phyloP scores from a whole-genome alignment of 2,113 vertebrate species.

The Hyperopisus bebe region DNA sequence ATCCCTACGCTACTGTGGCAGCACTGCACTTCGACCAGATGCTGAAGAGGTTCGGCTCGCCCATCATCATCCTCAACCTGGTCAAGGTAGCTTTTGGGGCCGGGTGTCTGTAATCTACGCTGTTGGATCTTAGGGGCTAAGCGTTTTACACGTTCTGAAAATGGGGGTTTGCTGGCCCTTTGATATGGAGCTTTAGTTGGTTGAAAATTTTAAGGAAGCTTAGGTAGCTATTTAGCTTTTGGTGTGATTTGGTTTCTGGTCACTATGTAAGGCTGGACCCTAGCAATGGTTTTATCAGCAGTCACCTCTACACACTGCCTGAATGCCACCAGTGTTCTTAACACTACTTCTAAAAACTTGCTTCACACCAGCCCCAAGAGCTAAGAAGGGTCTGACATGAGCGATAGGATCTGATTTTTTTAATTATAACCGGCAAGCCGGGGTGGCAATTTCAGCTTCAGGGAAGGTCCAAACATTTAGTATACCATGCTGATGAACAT shows the following conservation, averaged over 20 bases:
- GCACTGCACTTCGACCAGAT: slow-evolving; percentile 97
- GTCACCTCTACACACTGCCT: neutral
- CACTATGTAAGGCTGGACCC: neutral
- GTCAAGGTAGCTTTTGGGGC: slow-evolving; percentile 75
- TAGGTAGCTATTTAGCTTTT: neutral
- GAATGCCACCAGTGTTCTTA: neutral
- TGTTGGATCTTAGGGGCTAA: neutral
- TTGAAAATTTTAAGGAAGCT: neutral
- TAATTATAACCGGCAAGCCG: neutral
- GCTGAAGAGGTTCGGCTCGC: slow-evolving; percentile 94
- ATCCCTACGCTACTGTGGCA: slow-evolving; percentile 86
- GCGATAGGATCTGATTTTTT: neutral
- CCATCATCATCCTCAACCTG: slow-evolving; percentile 94
- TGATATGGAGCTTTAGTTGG: neutral
- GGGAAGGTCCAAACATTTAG: neutral
- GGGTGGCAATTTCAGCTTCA: neutral
- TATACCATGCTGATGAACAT: neutral
- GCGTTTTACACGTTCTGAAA: neutral
- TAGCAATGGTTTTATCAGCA: neutral
- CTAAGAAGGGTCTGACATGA: neutral
- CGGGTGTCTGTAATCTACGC: neutral
- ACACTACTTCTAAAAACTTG: neutral
- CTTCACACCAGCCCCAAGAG: neutral
- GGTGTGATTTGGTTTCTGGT: neutral
- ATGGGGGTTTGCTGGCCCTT: neutral